Conservation (phyloP, 2,113 vertebrate species). For the Chaetodon trifascialis region DNA sequence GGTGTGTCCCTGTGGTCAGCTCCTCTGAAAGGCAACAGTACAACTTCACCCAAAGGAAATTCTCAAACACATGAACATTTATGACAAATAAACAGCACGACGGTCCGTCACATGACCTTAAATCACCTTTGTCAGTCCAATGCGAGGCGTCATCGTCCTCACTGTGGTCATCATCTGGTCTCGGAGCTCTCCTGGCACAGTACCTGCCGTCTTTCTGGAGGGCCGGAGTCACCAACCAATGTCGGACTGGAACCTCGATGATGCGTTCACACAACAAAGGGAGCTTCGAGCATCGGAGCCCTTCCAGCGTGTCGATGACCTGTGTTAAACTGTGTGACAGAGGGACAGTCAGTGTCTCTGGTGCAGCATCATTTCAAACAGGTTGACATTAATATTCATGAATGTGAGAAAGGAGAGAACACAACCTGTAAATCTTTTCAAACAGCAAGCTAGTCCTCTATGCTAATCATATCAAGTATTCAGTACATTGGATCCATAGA, state of each 20-base stretch:
- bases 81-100: background rate
- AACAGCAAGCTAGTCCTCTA: no score
- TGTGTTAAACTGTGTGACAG: slow-evolving; percentile 88
- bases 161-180: slow-evolving; percentile 49
- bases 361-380: no score
- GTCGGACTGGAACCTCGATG: slow-evolving; percentile 86
- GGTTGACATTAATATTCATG: no score
- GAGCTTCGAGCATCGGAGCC: slow-evolving; percentile 82
- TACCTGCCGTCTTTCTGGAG: slow-evolving; percentile 83
- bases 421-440: no score
- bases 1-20: slow-evolving; percentile 30
- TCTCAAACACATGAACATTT: background rate
- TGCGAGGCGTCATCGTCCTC: slow-evolving; percentile 58
- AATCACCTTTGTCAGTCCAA: slow-evolving; percentile 75
- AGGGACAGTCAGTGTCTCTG: background rate
- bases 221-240: slow-evolving; percentile 89
- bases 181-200: slow-evolving; percentile 71
- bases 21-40: slow-evolving; percentile 60
- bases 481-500: no score
- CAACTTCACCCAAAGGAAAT: background rate
- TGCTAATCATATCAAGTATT: no score
- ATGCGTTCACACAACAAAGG: slow-evolving; percentile 89
- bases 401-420: no score
- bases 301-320: slow-evolving; percentile 91
- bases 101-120: rapidly evolving